phyloP scores from a whole-genome alignment of 2,113 vertebrate genomes.

The Columba janthina region DNA sequence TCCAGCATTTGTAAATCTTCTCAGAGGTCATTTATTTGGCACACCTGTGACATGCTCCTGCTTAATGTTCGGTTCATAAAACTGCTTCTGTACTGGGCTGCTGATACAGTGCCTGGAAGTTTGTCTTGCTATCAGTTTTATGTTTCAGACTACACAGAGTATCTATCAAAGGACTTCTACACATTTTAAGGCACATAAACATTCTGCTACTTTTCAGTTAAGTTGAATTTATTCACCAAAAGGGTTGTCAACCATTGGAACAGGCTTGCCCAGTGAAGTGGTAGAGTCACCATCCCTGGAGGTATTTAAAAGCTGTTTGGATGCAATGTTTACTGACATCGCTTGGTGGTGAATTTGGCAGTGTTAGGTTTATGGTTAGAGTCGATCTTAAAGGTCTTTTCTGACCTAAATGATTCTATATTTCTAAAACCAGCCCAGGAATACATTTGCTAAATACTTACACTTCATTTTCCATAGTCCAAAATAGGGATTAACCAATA shows the following conservation, averaged over 20 bases:
- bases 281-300: too few relatives aligned
- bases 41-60: not conserved
- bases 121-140: not conserved
- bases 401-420: not conserved
- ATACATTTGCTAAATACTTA: not conserved
- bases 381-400: not conserved
- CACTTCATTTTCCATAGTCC: not conserved
- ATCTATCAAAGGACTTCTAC: not conserved
- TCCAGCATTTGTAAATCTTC: not conserved
- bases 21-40: conserved; percentile 2
- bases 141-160: not conserved
- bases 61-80: not conserved
- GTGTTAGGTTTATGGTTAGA: not conserved
- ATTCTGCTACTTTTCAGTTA: not conserved
- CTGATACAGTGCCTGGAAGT: not conserved
- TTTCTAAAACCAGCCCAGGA: not conserved
- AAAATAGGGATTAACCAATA: not conserved
- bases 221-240: not conserved
- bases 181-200: not conserved
- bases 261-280: too few relatives aligned
- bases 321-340: accelerated
- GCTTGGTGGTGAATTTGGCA: not conserved
- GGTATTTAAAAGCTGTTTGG: not conserved
- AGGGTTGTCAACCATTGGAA: too few relatives aligned
- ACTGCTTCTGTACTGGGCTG: not conserved